Conservation (phyloP, 2,888 invertebrate species). For the Andrena bucephala region DNA sequence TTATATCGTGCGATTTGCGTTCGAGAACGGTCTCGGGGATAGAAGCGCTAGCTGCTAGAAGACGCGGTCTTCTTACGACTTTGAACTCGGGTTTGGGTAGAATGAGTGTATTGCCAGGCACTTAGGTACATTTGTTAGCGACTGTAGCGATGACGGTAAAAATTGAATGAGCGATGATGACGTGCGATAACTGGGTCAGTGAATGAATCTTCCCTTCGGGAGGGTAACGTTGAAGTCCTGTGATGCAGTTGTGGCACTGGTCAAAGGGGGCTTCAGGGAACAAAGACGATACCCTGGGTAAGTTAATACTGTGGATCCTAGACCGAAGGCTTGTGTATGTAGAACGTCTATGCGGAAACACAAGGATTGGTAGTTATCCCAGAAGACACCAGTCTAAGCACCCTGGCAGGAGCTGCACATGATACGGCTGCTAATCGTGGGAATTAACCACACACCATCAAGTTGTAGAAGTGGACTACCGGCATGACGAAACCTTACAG, state of each 20-base stretch:
- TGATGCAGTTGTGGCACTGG: too few relatives aligned
- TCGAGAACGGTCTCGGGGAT: conserved; percentile 6
- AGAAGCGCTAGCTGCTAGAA: neutral
- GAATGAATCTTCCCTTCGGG: too few relatives aligned
- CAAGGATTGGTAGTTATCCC: conserved; percentile 7
- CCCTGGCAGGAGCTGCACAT: neutral
- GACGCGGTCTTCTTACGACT: neutral
- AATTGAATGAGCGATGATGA: neutral
- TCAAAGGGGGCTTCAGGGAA: too few relatives aligned
- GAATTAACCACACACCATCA: conserved; percentile 20
- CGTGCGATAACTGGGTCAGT: neutral
- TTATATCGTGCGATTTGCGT: conserved; percentile 31
- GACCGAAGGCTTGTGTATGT: too few relatives aligned
- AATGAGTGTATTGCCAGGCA: conserved; percentile 12
- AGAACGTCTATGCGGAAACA: neutral
- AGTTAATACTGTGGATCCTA: too few relatives aligned
- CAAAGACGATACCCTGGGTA: too few relatives aligned
- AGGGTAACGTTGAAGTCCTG: too few relatives aligned
- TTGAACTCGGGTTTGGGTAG: neutral
- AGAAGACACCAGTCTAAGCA: conserved; percentile 7
- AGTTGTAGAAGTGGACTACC: neutral
- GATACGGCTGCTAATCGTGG: neutral
- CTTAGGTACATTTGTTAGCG: neutral
- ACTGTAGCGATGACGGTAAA: neutral
- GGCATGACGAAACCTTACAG: neutral